Conservation (phyloP, 64 coral and sea anemone species). For the Orbicella faveolata region DNA sequence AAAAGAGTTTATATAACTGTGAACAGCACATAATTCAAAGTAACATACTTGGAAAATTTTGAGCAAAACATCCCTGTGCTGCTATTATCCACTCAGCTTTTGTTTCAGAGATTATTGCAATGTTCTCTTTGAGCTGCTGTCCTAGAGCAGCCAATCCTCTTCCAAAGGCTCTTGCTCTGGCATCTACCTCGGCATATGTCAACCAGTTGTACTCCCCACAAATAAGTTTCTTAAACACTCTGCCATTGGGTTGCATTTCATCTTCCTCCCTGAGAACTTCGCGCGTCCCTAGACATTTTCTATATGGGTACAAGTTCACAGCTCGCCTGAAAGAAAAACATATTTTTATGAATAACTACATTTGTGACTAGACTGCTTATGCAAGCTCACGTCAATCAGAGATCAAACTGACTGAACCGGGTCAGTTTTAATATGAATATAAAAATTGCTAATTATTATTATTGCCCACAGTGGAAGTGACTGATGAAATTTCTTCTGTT, state of each 20-base stretch:
- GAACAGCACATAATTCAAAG: neutral
- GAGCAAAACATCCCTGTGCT: conserved; percentile 78
- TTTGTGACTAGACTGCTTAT: no score
- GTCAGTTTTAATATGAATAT: no score
- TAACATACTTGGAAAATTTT: conserved; percentile 86
- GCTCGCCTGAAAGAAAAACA: conserved; percentile 59
- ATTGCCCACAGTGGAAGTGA: no score
- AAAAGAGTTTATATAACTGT: no score
- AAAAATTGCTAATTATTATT: no score
- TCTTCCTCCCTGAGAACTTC: conserved; percentile 81
- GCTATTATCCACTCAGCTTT: conserved; percentile 94
- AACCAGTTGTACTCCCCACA: conserved; percentile 94
- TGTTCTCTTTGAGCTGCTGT: conserved; percentile 79
- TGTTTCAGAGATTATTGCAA: conserved; percentile 89
- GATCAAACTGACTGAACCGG: no score
- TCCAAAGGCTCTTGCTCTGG: conserved; percentile 76
- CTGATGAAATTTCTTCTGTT: no score
- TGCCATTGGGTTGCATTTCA: conserved; percentile 86
- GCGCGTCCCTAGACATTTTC: conserved; percentile 96
- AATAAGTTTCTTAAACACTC: conserved; percentile 93
- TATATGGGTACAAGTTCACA: conserved; percentile 75
- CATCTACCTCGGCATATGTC: conserved; percentile 82
- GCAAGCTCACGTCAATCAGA: no score
- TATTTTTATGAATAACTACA: neutral
- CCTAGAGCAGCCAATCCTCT: conserved; percentile 85